Percentiles rank a stretch among this genome's conserved stretches.
phyloP scores from a whole-genome alignment of 2,888 invertebrate species.

The Morinoia aosen region DNA sequence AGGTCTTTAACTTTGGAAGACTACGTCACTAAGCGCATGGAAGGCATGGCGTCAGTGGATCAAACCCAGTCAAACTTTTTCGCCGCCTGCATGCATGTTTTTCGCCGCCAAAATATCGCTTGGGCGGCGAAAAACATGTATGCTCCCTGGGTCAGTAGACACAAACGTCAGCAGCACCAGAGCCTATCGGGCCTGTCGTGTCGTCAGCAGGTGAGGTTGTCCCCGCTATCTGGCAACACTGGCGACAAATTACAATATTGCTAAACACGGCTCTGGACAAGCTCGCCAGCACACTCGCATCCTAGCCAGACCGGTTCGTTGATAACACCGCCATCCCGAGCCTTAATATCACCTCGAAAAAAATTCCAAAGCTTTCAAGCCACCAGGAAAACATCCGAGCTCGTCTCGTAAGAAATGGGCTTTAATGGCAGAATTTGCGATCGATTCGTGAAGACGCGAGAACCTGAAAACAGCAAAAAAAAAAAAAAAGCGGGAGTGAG shows the following conservation, averaged over 20 bases:
- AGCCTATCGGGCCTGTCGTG: neutral
- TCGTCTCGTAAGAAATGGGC: neutral
- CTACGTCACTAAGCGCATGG: too few species aligned
- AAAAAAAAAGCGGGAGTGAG: neutral
- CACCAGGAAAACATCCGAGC: neutral
- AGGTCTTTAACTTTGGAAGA: too few species aligned
- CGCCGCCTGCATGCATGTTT: too few species aligned
- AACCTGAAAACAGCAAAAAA: neutral
- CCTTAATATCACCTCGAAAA: neutral
- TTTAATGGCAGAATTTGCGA: neutral
- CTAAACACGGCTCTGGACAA: neutral
- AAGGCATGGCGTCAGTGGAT: too few species aligned
- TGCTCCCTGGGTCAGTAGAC: too few species aligned
- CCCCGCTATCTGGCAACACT: neutral
- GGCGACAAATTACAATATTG: neutral
- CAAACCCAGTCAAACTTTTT: too few species aligned
- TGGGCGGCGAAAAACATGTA: too few species aligned
- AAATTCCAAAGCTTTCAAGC: neutral
- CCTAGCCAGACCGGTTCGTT: neutral
- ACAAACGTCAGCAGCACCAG: neutral
- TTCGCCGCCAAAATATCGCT: too few species aligned
- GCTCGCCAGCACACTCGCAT: neutral
- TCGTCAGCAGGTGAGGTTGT: neutral
- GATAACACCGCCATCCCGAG: neutral
- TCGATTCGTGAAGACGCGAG: neutral